Evolutionary conservation across 2,113 vertebrate species (phyloP).

Genomic region (Ailurus styani): DNA sequence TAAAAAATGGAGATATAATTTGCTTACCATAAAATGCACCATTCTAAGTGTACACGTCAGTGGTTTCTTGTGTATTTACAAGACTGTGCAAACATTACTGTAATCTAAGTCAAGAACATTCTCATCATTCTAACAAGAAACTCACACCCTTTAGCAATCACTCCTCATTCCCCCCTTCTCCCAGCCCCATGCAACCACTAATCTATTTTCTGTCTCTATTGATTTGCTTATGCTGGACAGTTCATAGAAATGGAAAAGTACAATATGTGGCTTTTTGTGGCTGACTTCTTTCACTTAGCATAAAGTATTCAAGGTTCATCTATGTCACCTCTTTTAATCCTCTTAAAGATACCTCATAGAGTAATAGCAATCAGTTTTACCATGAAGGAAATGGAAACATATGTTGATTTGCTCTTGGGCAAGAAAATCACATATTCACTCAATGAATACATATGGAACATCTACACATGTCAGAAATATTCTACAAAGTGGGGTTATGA

Average conservation of each 20-base stretch:
- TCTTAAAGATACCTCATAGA: not conserved
- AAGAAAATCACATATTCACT: not conserved
- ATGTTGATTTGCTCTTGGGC: not conserved
- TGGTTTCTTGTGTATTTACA: not conserved
- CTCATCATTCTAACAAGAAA: not conserved
- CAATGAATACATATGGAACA: not conserved
- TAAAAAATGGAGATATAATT: not conserved
- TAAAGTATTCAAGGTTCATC: not conserved
- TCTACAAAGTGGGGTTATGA: not conserved
- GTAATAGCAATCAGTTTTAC: not conserved
- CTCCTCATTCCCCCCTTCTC: not conserved
- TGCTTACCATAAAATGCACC: not conserved
- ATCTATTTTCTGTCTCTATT: not conserved
- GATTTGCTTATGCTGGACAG: not conserved
- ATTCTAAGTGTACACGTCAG: not conserved
- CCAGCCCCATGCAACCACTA: not conserved
- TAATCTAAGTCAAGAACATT: slow-evolving; percentile 33
- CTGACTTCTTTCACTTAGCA: not conserved
- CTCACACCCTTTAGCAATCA: not conserved
- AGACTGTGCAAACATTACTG: not conserved
- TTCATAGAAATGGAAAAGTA: not conserved
- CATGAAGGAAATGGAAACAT: not conserved
- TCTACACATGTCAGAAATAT: not conserved
- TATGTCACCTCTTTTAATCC: not conserved
- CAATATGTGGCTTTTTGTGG: not conserved